Base-by-base conservation (phyloP, 2,888 invertebrate species). In the Drosophila flavopinicola region DNA sequence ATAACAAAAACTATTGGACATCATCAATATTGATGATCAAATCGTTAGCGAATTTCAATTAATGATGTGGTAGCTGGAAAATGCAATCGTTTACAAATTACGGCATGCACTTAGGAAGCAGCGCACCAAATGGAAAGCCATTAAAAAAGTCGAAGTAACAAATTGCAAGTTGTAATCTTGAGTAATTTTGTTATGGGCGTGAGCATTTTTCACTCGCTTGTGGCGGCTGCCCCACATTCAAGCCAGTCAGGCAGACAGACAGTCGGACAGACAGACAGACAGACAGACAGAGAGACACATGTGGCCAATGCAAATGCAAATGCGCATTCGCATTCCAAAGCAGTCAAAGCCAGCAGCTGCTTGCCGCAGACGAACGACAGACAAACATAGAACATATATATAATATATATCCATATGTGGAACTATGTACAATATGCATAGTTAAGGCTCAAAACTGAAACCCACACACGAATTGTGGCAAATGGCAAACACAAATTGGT, bases 231-330 rank as follows among this genome's bases (percentile, higher is more conserved):
- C 54, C 73, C 73, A 73, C 61, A 54, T 73, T 42, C 27, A 51
- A 24, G 11, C 24, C 37, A 33, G 32, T 23, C 38, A 23, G 64
- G 29, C 39, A 25, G 24, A 15, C 35, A 15, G 29, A 30, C 35
- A 37, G 25, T 32, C 29, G 25, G 29, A 33, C 27, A 23, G 17
- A 20, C 17, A 17, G 9, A 37, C 13, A 5, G 38, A 32, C 35
- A 20, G 33, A 11, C 23, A 27, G 35, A 24, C 44, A 24, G 47
- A 35, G n/a, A 29, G 51, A 33, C 70, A 85, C 82, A 83, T 80
- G 85, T 70, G 87, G 63, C 70, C 70, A 20, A n/a, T n/a, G n/a
- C n/a, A 80, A 70, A 80, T 87, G 82, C 78, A 86, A 80, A 87
- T 80, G 80, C 69, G 74, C 66, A 86, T 63, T 76, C 84, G 77